Conservation (phyloP, 2,113 vertebrate species). For the Poecilia latipinna region DNA sequence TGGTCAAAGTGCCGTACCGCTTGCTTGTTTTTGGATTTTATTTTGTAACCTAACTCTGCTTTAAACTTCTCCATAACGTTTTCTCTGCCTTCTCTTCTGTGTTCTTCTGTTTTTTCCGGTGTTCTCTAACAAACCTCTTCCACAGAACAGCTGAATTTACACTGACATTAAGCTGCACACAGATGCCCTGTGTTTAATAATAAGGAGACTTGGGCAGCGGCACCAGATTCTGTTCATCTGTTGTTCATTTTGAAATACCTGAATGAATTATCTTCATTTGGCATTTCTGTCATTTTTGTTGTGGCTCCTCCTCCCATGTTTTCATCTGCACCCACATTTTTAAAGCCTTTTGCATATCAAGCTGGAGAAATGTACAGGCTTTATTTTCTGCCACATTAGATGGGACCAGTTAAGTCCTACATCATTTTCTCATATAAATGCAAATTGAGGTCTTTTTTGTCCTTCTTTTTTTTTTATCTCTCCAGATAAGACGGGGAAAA, state of each 20-base stretch:
- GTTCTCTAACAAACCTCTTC: too few relatives aligned
- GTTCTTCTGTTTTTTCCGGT: too few relatives aligned
- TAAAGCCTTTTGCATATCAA: background rate
- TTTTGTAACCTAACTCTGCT: too few relatives aligned
- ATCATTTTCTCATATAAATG: constrained; percentile 66
- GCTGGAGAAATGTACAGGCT: background rate
- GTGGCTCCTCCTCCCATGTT: background rate
- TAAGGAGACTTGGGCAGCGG: too few relatives aligned
- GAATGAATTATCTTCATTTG: background rate
- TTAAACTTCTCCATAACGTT: too few relatives aligned
- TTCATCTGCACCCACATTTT: background rate
- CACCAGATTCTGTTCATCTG: background rate
- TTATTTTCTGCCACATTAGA: constrained; percentile 22
- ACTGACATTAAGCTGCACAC: too few relatives aligned
- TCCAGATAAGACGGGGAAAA: constrained; percentile 30
- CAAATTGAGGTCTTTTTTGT: constrained; percentile 52
- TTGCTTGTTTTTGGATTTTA: too few relatives aligned
- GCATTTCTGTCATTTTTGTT: background rate
- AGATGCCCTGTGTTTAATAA: too few relatives aligned
- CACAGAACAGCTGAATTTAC: too few relatives aligned
- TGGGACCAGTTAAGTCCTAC: background rate
- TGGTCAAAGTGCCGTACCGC: too few relatives aligned
- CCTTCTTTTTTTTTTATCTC: constrained; percentile 14
- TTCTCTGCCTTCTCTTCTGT: too few relatives aligned
- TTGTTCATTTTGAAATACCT: background rate